Conservation (phyloP, 2,797 vertebrate genomes). For the Xenops minutus region DNA sequence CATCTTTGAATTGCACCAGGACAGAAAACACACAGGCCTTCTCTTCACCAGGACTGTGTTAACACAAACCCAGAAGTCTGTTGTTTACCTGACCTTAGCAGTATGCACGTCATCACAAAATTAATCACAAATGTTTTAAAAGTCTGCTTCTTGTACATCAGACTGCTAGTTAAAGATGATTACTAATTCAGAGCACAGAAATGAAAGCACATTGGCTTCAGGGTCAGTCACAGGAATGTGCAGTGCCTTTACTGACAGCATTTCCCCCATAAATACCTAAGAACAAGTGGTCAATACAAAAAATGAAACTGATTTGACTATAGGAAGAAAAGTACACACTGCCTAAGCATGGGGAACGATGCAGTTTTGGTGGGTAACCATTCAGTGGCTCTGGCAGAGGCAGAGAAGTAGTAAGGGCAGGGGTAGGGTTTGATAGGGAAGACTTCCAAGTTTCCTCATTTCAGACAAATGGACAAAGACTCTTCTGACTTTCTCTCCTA, state of each 20-base stretch:
- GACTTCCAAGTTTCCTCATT: neutral
- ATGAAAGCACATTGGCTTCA: neutral
- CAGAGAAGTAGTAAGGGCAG: neutral
- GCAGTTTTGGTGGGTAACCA: neutral
- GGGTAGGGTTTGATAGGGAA: neutral
- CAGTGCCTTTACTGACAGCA: neutral
- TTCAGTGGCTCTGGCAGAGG: neutral
- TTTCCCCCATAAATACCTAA: neutral
- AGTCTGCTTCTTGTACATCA: neutral
- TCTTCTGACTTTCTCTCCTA: neutral
- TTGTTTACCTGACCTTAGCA: neutral
- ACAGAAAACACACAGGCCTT: neutral
- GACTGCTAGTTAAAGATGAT: neutral
- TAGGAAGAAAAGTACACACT: neutral
- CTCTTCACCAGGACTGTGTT: neutral
- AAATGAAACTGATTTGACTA: neutral
- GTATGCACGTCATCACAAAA: neutral
- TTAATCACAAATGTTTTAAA: neutral
- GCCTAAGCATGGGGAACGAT: fast-evolving
- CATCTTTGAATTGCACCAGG: neutral
- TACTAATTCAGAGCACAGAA: neutral
- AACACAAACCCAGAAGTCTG: neutral
- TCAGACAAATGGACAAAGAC: neutral
- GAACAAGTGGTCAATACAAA: neutral
- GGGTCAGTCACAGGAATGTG: neutral